A percentile compares a stretch with the other conserved stretches of the same genome.
Evolutionary conservation across 2,113 vertebrate genomes (phyloP).

Genomic region (Sander lucioperca): DNA sequence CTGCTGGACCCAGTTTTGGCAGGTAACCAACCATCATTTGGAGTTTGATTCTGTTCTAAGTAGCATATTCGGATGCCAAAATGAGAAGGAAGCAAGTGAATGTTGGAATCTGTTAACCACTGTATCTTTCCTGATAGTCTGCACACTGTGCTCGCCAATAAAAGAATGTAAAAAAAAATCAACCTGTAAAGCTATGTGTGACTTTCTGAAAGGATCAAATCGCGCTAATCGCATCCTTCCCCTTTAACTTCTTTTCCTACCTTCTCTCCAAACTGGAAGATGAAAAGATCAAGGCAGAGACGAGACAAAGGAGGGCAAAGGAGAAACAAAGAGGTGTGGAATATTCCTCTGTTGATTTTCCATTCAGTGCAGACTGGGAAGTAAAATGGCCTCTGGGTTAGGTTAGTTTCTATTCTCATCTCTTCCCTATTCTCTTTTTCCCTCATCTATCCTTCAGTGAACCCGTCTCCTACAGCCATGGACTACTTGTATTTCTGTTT

Average conservation of each 20-base stretch:
- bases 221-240: constrained; percentile 21
- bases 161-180: constrained; percentile 31
- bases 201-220: constrained; percentile 16
- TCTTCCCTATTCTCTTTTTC: constrained; percentile 42
- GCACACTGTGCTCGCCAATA: constrained; percentile 18
- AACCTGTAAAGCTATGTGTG: constrained; percentile 27
- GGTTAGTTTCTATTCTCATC: constrained; percentile 43
- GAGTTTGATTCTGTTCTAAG: constrained; percentile 34
- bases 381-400: constrained; percentile 18
- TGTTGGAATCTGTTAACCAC: constrained; percentile 21
- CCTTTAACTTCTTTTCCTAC: constrained; percentile 31
- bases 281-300: constrained; percentile 41
- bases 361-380: constrained; percentile 47
- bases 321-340: constrained; percentile 48
- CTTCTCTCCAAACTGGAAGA: constrained; percentile 29
- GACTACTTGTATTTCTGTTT: not conserved
- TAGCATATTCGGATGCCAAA: constrained; percentile 13
- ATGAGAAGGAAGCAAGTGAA: constrained; percentile 32
- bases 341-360: constrained; percentile 61
- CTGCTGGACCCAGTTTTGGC: constrained; percentile 22
- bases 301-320: constrained; percentile 5
- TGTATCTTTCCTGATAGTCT: constrained; percentile 15
- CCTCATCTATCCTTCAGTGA: not conserved
- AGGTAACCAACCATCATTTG: constrained; percentile 13
- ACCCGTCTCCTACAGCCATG: not conserved